Evolutionary conservation across 2,113 vertebrate genomes (phyloP).

Genomic region (Ctenodactylus gundi): DNA sequence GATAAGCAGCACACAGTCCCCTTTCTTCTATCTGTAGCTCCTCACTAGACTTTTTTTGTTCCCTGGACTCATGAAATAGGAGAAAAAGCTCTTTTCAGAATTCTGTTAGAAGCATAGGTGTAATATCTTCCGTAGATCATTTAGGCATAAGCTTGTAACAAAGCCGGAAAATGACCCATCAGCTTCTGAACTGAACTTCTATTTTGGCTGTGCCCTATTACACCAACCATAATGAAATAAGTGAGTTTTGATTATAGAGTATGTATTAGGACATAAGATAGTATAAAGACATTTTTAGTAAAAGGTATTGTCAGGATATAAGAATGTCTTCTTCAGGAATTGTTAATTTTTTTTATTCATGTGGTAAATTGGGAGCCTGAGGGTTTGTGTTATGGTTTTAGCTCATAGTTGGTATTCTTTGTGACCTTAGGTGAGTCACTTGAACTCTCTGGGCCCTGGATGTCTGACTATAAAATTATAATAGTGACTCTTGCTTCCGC

Average conservation of each 20-base stretch:
- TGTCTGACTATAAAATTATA: conserved; percentile 53
- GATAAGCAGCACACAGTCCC: not conserved
- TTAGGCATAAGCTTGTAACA: not conserved
- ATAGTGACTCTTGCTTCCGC: conserved; percentile 59
- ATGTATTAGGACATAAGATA: not conserved
- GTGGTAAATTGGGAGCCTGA: not conserved
- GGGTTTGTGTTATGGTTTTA: not conserved
- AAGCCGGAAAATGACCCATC: conserved; percentile 26
- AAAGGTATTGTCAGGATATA: not conserved
- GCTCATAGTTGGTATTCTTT: conserved; percentile 36
- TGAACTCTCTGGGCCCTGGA: not conserved
- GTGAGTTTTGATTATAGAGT: conserved; percentile 24
- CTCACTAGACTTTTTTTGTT: not conserved
- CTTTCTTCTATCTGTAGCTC: not conserved
- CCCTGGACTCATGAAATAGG: not conserved
- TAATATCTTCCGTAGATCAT: not conserved
- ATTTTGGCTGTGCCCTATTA: not conserved
- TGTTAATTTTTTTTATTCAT: conserved; percentile 11
- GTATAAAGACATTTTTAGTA: not conserved
- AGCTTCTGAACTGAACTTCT: conserved; percentile 20
- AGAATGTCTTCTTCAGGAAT: conserved; percentile 16
- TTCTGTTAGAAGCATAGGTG: not conserved
- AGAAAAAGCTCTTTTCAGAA: not conserved
- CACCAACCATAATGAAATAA: not conserved
- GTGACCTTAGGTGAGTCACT: conserved; percentile 65